A percentile compares a stretch with the other conserved stretches of the same genome.
Conservation (phyloP, 2,888 invertebrate species). For the Beris morrisii region DNA sequence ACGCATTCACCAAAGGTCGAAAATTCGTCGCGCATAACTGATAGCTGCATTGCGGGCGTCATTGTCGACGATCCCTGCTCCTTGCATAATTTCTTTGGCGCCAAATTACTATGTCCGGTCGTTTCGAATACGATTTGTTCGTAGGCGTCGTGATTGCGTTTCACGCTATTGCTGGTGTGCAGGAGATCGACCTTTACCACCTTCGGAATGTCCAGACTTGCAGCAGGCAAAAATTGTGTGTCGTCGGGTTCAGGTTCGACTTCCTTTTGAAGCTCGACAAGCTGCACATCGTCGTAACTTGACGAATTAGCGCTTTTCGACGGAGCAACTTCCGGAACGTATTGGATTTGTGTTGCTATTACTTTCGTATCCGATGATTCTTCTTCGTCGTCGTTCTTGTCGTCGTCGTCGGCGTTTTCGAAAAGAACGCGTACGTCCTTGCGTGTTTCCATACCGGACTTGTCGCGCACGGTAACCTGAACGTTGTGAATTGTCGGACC, state of each 20-base stretch:
- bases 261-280: background rate
- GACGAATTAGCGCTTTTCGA: background rate
- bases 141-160: background rate
- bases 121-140: slow-evolving; percentile 20
- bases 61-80: slow-evolving; percentile 33
- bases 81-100: slow-evolving; percentile 37
- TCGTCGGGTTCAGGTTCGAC: background rate
- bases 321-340: too few relatives aligned
- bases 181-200: background rate
- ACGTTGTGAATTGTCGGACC: slow-evolving; percentile 8
- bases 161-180: background rate
- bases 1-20: slow-evolving; percentile 64
- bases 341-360: too few relatives aligned
- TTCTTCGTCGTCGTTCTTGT: slow-evolving; percentile 7
- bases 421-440: slow-evolving; percentile 18
- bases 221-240: background rate
- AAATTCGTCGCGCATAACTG: slow-evolving; percentile 58
- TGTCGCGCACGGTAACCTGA: background rate
- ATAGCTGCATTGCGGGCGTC: slow-evolving; percentile 12
- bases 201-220: background rate
- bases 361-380: background rate
- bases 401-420: slow-evolving; percentile 15
- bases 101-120: slow-evolving; percentile 38
- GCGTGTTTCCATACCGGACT: slow-evolving; percentile 3
- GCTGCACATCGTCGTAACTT: slow-evolving; percentile 12